phyloP scores from a whole-genome alignment of 1,140 invertebrate species.

The Lysiphlebus fabarum region DNA sequence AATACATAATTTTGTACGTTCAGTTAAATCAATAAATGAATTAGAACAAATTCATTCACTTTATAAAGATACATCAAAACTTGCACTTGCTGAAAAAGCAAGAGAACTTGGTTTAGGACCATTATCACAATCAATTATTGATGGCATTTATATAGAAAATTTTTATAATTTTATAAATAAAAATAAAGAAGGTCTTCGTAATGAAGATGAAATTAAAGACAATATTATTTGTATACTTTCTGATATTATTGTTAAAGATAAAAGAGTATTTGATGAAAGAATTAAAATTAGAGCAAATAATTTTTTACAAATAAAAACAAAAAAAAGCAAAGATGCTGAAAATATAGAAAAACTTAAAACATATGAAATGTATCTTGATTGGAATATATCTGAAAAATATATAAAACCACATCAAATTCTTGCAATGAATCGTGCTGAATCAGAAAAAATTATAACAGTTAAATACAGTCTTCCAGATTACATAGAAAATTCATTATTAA shows the following conservation, averaged over 20 bases:
- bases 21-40: conserved; percentile 61
- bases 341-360: conserved; percentile 57
- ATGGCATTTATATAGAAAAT: conserved; percentile 24
- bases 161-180: conserved; percentile 48
- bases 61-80: conserved; percentile 69
- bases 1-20: conserved; percentile 56
- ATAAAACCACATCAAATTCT: conserved; percentile 81
- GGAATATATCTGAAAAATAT: conserved; percentile 59
- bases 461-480: conserved; percentile 70
- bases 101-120: conserved; percentile 68
- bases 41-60: conserved; percentile 74
- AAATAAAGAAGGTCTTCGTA: conserved; percentile 60
- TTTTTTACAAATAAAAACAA: conserved; percentile 30
- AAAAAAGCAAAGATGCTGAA: conserved; percentile 30
- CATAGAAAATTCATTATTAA: conserved; percentile 62
- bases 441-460: conserved; percentile 72
- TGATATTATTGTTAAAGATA: conserved; percentile 76
- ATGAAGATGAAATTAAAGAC: conserved; percentile 61
- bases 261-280: conserved; percentile 67
- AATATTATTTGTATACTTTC: conserved; percentile 77
- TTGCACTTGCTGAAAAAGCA: conserved; percentile 73
- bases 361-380: conserved; percentile 78
- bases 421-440: conserved; percentile 82
- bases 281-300: conserved; percentile 55
- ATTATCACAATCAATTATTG: conserved; percentile 32